phyloP scores from a whole-genome alignment of 2,888 invertebrate genomes.

The Drosophila lutescens region DNA sequence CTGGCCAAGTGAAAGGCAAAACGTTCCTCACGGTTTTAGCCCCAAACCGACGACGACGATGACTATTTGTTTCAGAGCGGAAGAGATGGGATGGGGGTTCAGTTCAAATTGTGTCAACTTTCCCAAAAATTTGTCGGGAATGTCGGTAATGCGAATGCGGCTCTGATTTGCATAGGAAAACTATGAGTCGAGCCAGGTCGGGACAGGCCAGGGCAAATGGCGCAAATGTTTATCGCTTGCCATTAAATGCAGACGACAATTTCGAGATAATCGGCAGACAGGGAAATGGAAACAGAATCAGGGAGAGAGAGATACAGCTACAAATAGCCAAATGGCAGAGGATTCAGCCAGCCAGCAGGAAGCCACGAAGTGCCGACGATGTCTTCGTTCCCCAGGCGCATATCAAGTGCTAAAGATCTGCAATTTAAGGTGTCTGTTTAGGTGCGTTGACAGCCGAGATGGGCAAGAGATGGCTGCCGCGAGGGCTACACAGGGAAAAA shows the following conservation, averaged over 20 bases:
- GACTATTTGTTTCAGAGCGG: conserved; percentile 33
- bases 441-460: conserved; percentile 51
- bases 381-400: conserved; percentile 26
- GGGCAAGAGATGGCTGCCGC: conserved; percentile 29
- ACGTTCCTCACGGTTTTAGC: conserved; percentile 71
- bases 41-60: conserved; percentile 24
- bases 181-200: conserved; percentile 6
- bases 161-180: conserved; percentile 42
- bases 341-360: conserved; percentile 11
- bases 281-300: conserved; percentile 5
- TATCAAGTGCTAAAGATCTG: conserved; percentile 57
- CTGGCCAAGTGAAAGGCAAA: conserved; percentile 67
- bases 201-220: background rate
- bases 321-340: background rate
- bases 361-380: conserved; percentile 13
- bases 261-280: conserved; percentile 59
- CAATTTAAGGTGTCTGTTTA: conserved; percentile 59
- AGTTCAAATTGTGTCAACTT: conserved; percentile 76
- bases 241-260: conserved; percentile 69
- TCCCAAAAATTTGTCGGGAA: conserved; percentile 61
- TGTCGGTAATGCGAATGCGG: conserved; percentile 36
- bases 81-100: conserved; percentile 40
- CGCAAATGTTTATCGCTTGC: conserved; percentile 42
- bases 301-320: conserved; percentile 20
- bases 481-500: conserved; percentile 7